Evolutionary conservation across 2,888 invertebrate species (phyloP).

Genomic region (Drosophila vallismaia): DNA sequence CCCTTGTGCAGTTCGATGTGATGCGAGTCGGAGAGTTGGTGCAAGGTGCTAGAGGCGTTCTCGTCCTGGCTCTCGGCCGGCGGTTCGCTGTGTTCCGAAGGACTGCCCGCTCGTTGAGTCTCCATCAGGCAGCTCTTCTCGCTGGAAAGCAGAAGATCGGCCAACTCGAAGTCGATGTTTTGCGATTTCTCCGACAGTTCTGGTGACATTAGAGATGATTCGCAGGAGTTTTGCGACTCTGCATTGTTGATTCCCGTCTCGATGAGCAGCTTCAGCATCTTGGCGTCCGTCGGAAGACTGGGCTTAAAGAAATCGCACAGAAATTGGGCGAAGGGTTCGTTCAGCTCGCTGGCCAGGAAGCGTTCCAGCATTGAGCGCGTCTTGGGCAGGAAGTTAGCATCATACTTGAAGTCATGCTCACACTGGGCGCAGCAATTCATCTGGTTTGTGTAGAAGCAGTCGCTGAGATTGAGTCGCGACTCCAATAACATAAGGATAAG

Average conservation of each 20-base stretch:
- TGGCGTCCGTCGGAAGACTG: conserved; percentile 88
- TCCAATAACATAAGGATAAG: conserved; percentile 83
- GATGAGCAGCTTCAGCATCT: conserved; percentile 88
- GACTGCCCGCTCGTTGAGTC: conserved; percentile 82
- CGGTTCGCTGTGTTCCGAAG: conserved; percentile 83
- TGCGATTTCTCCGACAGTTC: conserved; percentile 83
- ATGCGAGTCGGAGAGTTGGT: conserved; percentile 83
- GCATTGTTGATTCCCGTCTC: conserved; percentile 89
- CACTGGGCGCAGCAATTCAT: conserved; percentile 83
- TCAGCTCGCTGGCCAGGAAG: conserved; percentile 83
- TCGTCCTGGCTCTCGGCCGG: conserved; percentile 83
- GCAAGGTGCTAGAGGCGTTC: conserved; percentile 81
- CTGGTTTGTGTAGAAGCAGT: conserved; percentile 85
- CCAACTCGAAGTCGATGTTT: conserved; percentile 84
- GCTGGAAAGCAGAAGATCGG: conserved; percentile 83
- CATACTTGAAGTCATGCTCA: conserved; percentile 83
- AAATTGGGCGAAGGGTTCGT: conserved; percentile 82
- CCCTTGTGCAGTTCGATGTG: conserved; percentile 85
- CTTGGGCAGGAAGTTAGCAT: conserved; percentile 82
- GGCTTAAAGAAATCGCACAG: conserved; percentile 86
- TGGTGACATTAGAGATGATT: conserved; percentile 84
- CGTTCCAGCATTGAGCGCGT: conserved; percentile 82
- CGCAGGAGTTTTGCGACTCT: conserved; percentile 83
- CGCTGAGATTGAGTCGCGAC: conserved; percentile 83
- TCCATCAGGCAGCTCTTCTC: conserved; percentile 83